These are phyloP conservation scores for Athalia cordata DNA, from an alignment of 2,888 invertebrate genomes.

Conservation along the genomic window DNA sequence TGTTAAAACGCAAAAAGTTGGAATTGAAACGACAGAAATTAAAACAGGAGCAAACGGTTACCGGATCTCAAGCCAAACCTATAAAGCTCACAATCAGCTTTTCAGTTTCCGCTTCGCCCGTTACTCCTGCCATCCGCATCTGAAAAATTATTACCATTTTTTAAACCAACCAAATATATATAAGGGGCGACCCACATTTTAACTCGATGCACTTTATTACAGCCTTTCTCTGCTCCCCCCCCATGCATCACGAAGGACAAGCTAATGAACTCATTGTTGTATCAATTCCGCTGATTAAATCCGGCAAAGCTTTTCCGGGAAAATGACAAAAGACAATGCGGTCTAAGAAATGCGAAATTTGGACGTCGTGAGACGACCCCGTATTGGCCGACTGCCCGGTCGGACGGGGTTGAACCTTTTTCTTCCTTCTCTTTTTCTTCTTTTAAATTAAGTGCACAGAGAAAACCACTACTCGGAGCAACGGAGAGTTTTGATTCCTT, in stretches of 20 bases:
- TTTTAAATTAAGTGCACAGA: neutral
- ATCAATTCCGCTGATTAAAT: conserved; percentile 6
- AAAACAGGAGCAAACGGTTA: conserved; percentile 54
- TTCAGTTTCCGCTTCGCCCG: neutral
- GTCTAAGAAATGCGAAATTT: neutral
- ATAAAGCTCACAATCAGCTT: conserved; percentile 55
- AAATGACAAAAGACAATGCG: neutral
- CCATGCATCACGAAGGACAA: neutral
- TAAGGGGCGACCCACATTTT: too few species aligned
- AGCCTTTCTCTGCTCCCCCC: too few species aligned
- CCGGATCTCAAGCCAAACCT: conserved; percentile 60
- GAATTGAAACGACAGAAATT: conserved; percentile 63
- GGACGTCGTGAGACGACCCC: neutral
- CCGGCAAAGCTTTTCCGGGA: conserved; percentile 3
- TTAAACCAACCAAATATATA: neutral
- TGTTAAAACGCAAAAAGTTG: conserved; percentile 60
- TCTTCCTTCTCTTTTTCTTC: neutral
- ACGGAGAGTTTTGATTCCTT: too few species aligned
- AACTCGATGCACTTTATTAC: too few species aligned
- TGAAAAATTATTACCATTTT: neutral
- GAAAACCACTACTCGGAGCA: too few species aligned
- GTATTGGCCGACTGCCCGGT: conserved; percentile 38
- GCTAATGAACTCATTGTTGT: conserved; percentile 16
- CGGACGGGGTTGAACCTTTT: conserved; percentile 6
- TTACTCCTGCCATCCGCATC: neutral